phyloP scores from a whole-genome alignment of 2,797 vertebrate genomes.

The Gastrophryne carolinensis region DNA sequence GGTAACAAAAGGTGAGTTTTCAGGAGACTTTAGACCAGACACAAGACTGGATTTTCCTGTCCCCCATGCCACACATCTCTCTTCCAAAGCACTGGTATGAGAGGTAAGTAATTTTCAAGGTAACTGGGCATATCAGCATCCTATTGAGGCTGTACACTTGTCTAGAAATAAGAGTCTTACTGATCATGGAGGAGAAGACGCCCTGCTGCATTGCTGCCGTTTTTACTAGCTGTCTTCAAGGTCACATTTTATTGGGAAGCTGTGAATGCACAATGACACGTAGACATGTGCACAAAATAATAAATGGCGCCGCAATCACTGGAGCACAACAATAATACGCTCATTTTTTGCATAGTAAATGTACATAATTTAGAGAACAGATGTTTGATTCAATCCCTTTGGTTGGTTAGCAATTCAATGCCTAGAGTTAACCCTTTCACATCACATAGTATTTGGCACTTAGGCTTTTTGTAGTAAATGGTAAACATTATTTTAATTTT shows the following conservation, averaged over 20 bases:
- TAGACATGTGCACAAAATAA: neutral
- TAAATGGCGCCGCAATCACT: neutral
- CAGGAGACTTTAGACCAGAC: no score
- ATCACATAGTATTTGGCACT: neutral
- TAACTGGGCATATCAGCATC: neutral
- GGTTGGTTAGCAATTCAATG: neutral
- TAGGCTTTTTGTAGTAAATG: neutral
- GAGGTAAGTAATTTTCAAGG: neutral
- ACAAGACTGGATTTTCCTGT: no score
- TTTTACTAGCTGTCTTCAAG: slow-evolving; percentile 10
- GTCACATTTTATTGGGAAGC: slow-evolving; percentile 15
- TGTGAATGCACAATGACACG: slow-evolving; percentile 2
- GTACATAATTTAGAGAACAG: slow-evolving; percentile 1
- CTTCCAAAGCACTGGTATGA: no score
- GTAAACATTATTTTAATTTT: no score
- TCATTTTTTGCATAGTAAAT: slow-evolving; percentile 9
- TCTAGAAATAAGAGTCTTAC: neutral
- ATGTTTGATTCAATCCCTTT: slow-evolving; percentile 19
- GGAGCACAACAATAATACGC: neutral
- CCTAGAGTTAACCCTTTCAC: neutral
- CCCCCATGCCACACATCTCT: no score
- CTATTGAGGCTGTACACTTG: neutral
- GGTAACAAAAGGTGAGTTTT: no score
- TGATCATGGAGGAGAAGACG: neutral
- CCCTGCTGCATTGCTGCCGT: neutral